Evolutionary conservation across 2,888 invertebrate species (phyloP), one percentile per base, ranked within the genome.

Genomic region (Polydrusus cervinus): DNA sequence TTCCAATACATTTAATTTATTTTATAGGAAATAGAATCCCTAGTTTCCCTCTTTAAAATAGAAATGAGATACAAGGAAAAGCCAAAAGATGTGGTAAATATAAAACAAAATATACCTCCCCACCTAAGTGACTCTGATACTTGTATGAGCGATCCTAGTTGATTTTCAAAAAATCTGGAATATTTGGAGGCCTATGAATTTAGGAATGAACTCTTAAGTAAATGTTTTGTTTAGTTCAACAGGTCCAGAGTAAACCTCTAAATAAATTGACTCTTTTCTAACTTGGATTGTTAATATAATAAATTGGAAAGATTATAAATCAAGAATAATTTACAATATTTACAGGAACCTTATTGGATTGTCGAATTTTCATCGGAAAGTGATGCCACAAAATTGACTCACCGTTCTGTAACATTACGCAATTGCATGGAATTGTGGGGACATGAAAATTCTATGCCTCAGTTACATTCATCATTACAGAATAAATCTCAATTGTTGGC

Each of bases 381-480:
- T 67, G 90, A 91, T 77, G 93, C 92, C 0, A 89, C 89, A 79
- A 89, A 91, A 82, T 90, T 97, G 66, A 93, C 95, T n/a, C 93
- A 92, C 51, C 89, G 97, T 78, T 94, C 95, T 0, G 91, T 97
- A 16, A 90, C 94, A 0, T 84, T 97, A 30, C 92, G 93, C 82
- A 94, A 91, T 78, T 92, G 94, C 79, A 89, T 94, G 75, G 95
- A 97, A 86, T 85, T 97, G 9, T 97, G 96, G 95, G 91, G 92
- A 0, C 89, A 91, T 84, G 92, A 92, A 0, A 89, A 89, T 70
- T 88, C 89, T 0, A 85, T 89, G 25, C 83, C 87, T 18, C 89
- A 89, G 57, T 88, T 97, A 49, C 95, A 96, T 83, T 80, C 86
- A 6, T 89, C 91, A 78, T 87, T 97, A 49, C 90, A 89, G 81